Base-by-base conservation (phyloP, 1,140 invertebrate species). In the Drosophila oshimai region DNA sequence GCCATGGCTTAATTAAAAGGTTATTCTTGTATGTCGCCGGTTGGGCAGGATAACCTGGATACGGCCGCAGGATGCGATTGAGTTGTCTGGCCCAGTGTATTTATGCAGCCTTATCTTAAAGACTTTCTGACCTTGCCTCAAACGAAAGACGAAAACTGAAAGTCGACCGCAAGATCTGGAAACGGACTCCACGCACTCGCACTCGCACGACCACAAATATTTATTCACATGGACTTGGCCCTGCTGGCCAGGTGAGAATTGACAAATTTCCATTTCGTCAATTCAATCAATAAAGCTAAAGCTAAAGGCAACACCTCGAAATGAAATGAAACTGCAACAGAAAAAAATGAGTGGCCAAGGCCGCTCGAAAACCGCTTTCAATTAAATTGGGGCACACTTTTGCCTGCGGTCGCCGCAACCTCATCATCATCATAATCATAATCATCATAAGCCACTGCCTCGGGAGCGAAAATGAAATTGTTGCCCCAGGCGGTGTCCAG, bases 1-100 rank as follows among this genome's bases (percentile, higher is more conserved):
- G 54, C 58, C 70, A 87, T 65, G 87, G 81, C 67, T 89, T 89
- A 89, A 89, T 89, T 89, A 89, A 89, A 89, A 89, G 87, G 87
- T 87, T 89, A 89, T 89, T 89, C 87, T 70, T 89, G 87, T 89
- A 80, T 70, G 47, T 39, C 51, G 74, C 64, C 70, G 39, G 36
- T 31, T 47, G 36, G 33, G 53, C 50, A 47, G 58, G 73, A 70
- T 70, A 62, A 45, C 57, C n/a, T n/a, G n/a, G n/a, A n/a, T n/a
- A 31, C 20, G 18, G 6, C 33, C 31, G 7, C 34, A 45, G 41
- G 41, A 51, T 72, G 60, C 75, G 73, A 83, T 84, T 83, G 74
- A 83, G 68, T 61, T 74, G 74, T 76, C 58, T 53, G 47, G 15
- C 12, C 20, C 13, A 13, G 12, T 12, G 45, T 51, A 36, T 49